These are phyloP conservation scores for Bettongia penicillata DNA, from an alignment of 2,113 vertebrate genomes.

Conservation along the genomic window DNA sequence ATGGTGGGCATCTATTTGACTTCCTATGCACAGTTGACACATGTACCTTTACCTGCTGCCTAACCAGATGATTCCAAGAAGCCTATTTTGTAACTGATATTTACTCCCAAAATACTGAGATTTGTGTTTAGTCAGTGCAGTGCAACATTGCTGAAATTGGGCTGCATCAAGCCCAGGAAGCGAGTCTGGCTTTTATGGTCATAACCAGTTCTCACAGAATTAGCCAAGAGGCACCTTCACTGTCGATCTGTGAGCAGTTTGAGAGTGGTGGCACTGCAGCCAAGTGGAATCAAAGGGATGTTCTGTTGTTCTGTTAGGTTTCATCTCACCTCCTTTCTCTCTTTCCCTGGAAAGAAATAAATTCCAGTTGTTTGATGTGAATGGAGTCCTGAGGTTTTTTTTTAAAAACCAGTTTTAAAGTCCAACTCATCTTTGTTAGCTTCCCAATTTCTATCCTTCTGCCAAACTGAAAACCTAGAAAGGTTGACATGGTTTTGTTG, in stretches of 20 bases:
- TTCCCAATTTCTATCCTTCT: background rate
- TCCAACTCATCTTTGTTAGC: slow-evolving; percentile 29
- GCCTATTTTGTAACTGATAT: slow-evolving; percentile 39
- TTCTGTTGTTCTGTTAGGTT: slow-evolving; percentile 13
- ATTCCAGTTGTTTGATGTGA: slow-evolving; percentile 38
- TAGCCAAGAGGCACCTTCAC: background rate
- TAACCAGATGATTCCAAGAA: slow-evolving; percentile 57
- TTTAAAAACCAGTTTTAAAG: slow-evolving; percentile 21
- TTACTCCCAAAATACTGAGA: slow-evolving; percentile 59
- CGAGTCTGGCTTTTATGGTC: background rate
- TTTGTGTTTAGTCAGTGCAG: slow-evolving; percentile 40
- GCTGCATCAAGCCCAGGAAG: background rate
- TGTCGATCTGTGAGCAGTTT: background rate
- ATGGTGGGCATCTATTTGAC: slow-evolving; percentile 52
- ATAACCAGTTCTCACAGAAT: background rate
- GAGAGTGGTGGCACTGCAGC: background rate
- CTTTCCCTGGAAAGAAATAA: slow-evolving; percentile 34
- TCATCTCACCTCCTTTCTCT: background rate
- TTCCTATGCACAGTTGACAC: slow-evolving; percentile 38
- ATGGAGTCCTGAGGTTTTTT: slow-evolving; percentile 4
- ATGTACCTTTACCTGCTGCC: slow-evolving; percentile 47
- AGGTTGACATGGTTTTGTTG: slow-evolving; percentile 1
- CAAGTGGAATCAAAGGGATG: background rate
- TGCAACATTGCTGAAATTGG: slow-evolving; percentile 5
- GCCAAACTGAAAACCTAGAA: background rate